These are phyloP conservation scores for Baronia brevicornis DNA, from an alignment of 2,888 invertebrate genomes.

Conservation along the genomic window DNA sequence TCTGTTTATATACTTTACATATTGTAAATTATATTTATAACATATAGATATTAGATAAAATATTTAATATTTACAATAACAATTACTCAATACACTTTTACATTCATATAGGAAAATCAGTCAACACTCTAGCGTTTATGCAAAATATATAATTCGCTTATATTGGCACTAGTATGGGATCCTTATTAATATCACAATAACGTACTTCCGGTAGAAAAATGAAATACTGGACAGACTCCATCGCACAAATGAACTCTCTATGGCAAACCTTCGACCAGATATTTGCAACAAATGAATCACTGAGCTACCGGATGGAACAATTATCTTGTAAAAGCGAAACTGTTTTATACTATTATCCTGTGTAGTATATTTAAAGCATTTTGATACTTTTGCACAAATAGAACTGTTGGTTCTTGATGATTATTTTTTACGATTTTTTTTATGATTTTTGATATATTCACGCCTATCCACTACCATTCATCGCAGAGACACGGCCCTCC, in stretches of 20 bases:
- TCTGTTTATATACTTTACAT: no score
- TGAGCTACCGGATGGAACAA: constrained; percentile 4
- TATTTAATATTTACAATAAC: constrained; percentile 15
- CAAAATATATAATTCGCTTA: constrained; percentile 14
- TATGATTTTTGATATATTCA: no score
- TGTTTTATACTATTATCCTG: constrained; percentile 2
- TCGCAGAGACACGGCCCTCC: no score
- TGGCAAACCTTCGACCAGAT: constrained; percentile 4
- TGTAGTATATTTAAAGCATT: no score
- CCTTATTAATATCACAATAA: constrained; percentile 16
- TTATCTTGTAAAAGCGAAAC: constrained; percentile 6
- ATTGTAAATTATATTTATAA: no score
- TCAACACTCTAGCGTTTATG: constrained; percentile 33
- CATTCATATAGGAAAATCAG: constrained; percentile 37
- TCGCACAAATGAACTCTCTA: background rate
- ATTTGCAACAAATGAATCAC: background rate
- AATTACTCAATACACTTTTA: constrained; percentile 12
- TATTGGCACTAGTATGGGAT: constrained; percentile 18
- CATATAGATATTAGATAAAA: no score
- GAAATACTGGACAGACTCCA: constrained; percentile 1
- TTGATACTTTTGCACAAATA: no score
- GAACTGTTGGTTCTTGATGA: no score
- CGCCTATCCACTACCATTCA: no score
- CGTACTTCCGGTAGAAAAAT: background rate
- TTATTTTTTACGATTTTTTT: no score